These are phyloP conservation scores for Triplophysa dalaica DNA, from an alignment of 2,113 vertebrate species.

Conservation along the genomic window DNA sequence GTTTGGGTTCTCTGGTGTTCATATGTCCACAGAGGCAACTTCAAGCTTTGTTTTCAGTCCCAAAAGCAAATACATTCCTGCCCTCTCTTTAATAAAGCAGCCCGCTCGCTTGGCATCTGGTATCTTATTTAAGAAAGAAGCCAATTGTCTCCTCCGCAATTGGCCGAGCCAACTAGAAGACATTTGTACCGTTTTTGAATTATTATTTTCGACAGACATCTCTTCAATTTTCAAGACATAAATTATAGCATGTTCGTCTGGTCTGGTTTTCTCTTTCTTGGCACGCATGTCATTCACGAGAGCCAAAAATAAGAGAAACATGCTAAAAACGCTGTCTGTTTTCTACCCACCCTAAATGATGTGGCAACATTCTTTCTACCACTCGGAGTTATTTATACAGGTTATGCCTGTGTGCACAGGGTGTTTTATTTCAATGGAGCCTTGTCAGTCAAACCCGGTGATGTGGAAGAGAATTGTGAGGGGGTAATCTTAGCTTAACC, in stretches of 20 bases:
- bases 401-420: slow-evolving; percentile 47
- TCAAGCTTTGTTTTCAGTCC: slow-evolving; percentile 40
- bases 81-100: slow-evolving; percentile 32
- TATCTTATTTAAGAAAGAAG: slow-evolving; percentile 42
- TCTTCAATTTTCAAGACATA: slow-evolving; percentile 68
- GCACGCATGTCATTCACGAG: slow-evolving; percentile 46
- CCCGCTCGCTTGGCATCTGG: slow-evolving; percentile 41
- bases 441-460: slow-evolving; percentile 48
- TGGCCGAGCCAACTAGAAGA: slow-evolving; percentile 51
- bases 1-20: slow-evolving; percentile 36
- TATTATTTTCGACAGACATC: slow-evolving; percentile 64
- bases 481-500: slow-evolving; percentile 6
- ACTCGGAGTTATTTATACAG: slow-evolving; percentile 61
- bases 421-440: slow-evolving; percentile 54
- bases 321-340: slow-evolving; percentile 67
- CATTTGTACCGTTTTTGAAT: slow-evolving; percentile 57
- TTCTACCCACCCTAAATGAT: slow-evolving; percentile 66
- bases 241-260: slow-evolving; percentile 66
- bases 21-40: slow-evolving; percentile 33
- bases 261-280: slow-evolving; percentile 71
- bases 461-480: slow-evolving; percentile 47
- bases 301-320: slow-evolving; percentile 73
- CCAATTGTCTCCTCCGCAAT: slow-evolving; percentile 49
- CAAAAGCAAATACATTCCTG: slow-evolving; percentile 48
- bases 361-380: slow-evolving; percentile 65